A percentile compares a stretch with the other conserved stretches of the same genome.
Conservation (phyloP, 37 sponge, comb jelly and placozoan species). For the Cliona cf. orientalis region DNA sequence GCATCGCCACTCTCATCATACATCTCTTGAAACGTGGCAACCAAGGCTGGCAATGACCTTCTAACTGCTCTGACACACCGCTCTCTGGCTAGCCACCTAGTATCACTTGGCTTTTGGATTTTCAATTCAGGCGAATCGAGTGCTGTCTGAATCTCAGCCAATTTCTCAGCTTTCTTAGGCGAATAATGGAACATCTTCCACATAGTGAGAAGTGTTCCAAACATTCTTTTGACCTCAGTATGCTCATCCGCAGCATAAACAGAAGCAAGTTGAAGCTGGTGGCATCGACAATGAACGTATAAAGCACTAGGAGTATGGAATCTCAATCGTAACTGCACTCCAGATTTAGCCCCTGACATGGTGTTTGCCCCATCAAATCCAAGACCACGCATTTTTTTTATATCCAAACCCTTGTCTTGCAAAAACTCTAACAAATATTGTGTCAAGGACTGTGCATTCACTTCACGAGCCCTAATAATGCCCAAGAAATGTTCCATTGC, state of each 20-base stretch:
- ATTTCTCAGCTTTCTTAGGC: slow-evolving; percentile 46
- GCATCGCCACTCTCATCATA: slow-evolving; percentile 62
- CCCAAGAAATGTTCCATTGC: slow-evolving; percentile 42
- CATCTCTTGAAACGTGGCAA: slow-evolving; percentile 18
- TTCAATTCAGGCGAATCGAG: slow-evolving; percentile 45
- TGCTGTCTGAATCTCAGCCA: slow-evolving; percentile 22
- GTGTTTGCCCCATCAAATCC: slow-evolving; percentile 47
- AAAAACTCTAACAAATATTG: slow-evolving; percentile 4
- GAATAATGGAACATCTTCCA: slow-evolving; percentile 37
- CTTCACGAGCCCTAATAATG: slow-evolving; percentile 17
- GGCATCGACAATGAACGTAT: slow-evolving; percentile 39
- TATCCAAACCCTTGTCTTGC: slow-evolving; percentile 11
- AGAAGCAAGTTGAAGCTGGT: slow-evolving; percentile 38
- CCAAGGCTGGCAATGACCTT: slow-evolving; percentile 17
- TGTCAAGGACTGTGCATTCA: slow-evolving; percentile 14
- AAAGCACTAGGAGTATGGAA: slow-evolving; percentile 38
- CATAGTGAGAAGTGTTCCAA: slow-evolving; percentile 21
- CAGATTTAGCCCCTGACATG: slow-evolving; percentile 40
- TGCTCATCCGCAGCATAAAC: slow-evolving; percentile 16
- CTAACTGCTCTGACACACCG: slow-evolving; percentile 38
- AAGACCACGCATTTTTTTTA: slow-evolving; percentile 35
- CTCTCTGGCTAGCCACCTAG: slow-evolving; percentile 42
- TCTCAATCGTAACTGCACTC: slow-evolving; percentile 24
- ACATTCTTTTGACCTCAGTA: slow-evolving; percentile 17
- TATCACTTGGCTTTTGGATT: slow-evolving; percentile 55